These are phyloP conservation scores for Pristionchus mayeri DNA, from an alignment of 2,888 invertebrate genomes.

Conservation along the genomic window DNA sequence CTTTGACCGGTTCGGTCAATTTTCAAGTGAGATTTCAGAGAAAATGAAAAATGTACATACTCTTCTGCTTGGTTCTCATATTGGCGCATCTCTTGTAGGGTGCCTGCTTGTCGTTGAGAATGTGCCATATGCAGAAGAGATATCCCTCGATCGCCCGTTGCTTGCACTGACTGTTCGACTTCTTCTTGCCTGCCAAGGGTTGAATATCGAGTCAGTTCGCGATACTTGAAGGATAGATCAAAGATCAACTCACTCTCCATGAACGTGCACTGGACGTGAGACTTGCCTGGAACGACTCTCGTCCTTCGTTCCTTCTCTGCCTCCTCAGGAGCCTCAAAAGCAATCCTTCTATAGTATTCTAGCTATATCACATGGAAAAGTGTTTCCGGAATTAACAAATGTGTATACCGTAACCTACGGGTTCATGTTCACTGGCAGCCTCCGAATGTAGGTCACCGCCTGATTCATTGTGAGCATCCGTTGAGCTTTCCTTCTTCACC, in stretches of 20 bases:
- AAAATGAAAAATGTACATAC: background rate
- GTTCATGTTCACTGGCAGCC: background rate
- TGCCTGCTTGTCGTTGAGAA: conserved; percentile 87
- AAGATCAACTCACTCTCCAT: conserved; percentile 26
- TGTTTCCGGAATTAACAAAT: too few relatives aligned
- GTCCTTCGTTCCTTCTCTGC: background rate
- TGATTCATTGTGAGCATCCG: conserved; percentile 1
- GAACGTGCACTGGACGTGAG: background rate
- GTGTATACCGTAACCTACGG: background rate
- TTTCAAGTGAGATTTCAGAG: too few relatives aligned
- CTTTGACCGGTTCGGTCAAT: too few relatives aligned
- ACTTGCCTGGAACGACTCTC: background rate
- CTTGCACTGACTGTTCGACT: conserved; percentile 76
- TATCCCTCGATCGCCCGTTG: conserved; percentile 83
- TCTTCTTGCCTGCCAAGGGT: conserved; percentile 18
- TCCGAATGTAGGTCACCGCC: background rate
- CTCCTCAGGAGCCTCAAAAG: background rate
- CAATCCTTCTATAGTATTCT: background rate
- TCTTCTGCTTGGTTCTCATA: conserved; percentile 74
- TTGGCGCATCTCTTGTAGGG: conserved; percentile 88
- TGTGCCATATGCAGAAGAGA: conserved; percentile 87
- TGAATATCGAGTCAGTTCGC: background rate
- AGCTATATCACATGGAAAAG: too few relatives aligned
- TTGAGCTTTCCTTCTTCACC: background rate
- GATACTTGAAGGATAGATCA: background rate